Conservation (phyloP, 1,140 invertebrate genomes). For the Pseudomyrmex pallidus region DNA sequence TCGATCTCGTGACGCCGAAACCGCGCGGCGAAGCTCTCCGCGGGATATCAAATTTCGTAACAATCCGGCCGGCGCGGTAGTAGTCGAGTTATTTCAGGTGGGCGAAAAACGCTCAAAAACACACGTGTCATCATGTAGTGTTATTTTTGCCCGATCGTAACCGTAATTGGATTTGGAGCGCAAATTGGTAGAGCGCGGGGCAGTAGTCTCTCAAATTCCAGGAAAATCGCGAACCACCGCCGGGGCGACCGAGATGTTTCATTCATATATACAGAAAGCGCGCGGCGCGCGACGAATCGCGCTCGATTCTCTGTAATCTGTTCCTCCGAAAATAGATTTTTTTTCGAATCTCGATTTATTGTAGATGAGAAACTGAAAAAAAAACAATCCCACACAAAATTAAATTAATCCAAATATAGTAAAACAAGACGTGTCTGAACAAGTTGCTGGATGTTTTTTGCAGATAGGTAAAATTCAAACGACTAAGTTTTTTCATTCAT, state of each 20-base stretch:
- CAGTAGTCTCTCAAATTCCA: conserved; percentile 52
- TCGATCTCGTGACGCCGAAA: conserved; percentile 54
- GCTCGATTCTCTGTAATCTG: neutral
- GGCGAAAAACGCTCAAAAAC: conserved; percentile 59
- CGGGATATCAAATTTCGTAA: conserved; percentile 60
- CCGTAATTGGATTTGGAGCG: conserved; percentile 56
- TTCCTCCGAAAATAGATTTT: neutral
- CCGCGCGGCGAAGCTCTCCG: conserved; percentile 45
- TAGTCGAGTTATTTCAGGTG: conserved; percentile 60
- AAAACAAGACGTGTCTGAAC: no score
- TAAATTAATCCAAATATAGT: no score
- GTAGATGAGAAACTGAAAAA: neutral
- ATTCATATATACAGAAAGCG: conserved; percentile 23
- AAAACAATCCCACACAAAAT: neutral
- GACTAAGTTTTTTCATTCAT: no score
- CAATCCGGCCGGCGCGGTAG: conserved; percentile 31
- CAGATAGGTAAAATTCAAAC: no score
- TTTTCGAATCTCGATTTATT: neutral
- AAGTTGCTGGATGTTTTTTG: no score
- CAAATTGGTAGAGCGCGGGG: conserved; percentile 45
- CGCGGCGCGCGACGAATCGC: neutral
- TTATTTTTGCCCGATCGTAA: conserved; percentile 61
- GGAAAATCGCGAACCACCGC: conserved; percentile 36
- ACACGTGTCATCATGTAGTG: conserved; percentile 62
- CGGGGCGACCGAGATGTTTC: conserved; percentile 40